Percentiles rank a stretch among this genome's conserved stretches.
phyloP scores from a whole-genome alignment of 2,113 vertebrate species.

The Myiozetetes cayanensis region DNA sequence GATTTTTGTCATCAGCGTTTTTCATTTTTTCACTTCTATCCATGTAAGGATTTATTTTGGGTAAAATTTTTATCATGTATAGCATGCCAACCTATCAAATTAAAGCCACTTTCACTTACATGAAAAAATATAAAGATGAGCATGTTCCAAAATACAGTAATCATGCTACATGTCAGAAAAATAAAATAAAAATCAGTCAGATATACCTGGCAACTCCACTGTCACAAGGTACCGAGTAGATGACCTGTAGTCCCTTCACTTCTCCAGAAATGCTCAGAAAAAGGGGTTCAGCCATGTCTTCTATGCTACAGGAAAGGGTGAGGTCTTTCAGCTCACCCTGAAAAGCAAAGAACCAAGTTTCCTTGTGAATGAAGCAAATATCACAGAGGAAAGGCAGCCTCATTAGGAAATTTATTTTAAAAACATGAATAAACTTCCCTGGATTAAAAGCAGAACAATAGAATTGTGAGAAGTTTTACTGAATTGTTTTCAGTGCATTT shows the following conservation, averaged over 20 bases:
- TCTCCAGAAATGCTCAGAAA: constrained; percentile 78
- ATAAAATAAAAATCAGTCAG: background rate
- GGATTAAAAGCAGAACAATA: background rate
- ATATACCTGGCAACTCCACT: constrained; percentile 24
- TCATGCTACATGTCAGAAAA: background rate
- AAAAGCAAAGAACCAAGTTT: background rate
- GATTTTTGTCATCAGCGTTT: background rate
- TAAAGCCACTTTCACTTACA: background rate
- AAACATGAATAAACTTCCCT: background rate
- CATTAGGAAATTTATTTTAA: background rate
- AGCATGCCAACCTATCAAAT: background rate
- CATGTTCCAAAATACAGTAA: background rate
- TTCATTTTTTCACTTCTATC: background rate
- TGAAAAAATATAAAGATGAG: background rate
- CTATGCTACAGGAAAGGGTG: constrained; percentile 80
- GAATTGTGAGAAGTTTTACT: background rate
- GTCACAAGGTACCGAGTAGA: constrained; percentile 67
- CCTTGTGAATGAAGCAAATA: background rate
- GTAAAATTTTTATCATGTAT: background rate
- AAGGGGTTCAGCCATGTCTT: constrained; percentile 82
- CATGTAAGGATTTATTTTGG: background rate
- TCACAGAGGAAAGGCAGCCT: background rate
- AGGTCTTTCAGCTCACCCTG: constrained; percentile 82
- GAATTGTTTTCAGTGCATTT: background rate
- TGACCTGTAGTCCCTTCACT: constrained; percentile 78